Evolutionary conservation across 2,888 invertebrate species (phyloP).

Genomic region (Rotaria socialis): DNA sequence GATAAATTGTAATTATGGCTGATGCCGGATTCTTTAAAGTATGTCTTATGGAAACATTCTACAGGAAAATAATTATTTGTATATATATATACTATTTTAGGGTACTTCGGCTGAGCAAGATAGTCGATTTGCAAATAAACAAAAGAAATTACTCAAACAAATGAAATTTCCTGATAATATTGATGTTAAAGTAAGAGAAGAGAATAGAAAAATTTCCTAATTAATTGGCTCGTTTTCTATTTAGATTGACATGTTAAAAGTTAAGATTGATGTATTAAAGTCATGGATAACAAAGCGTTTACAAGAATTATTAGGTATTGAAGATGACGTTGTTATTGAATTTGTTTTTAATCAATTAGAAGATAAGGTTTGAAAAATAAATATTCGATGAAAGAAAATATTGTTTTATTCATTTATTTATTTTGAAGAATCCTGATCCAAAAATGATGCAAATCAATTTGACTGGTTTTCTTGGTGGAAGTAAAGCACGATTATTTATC

Average conservation of each 20-base stretch:
- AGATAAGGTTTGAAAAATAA: slow-evolving; percentile 65
- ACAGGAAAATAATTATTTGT: slow-evolving; percentile 42
- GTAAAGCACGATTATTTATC: slow-evolving; percentile 94
- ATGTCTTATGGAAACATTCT: slow-evolving; percentile 47
- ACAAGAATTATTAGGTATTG: slow-evolving; percentile 89
- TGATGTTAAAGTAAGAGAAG: slow-evolving; percentile 68
- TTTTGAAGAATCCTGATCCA: slow-evolving; percentile 72
- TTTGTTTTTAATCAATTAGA: slow-evolving; percentile 98
- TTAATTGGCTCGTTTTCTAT: slow-evolving; percentile 47
- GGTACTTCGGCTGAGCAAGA: slow-evolving; percentile 98
- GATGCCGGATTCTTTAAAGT: slow-evolving; percentile 58
- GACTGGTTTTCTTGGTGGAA: slow-evolving; percentile 95
- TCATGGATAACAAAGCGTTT: slow-evolving; percentile 98
- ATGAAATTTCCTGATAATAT: slow-evolving; percentile 95
- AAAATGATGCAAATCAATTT: slow-evolving; percentile 99
- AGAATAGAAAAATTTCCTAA: too few species aligned
- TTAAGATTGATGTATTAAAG: slow-evolving; percentile 91
- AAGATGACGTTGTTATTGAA: slow-evolving; percentile 97
- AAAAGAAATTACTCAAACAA: slow-evolving; percentile 94
- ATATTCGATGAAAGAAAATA: slow-evolving; percentile 61
- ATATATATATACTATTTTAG: slow-evolving; percentile 62
- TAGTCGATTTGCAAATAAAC: slow-evolving; percentile 97
- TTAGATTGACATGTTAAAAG: slow-evolving; percentile 93
- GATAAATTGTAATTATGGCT: slow-evolving; percentile 50
- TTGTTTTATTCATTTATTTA: neutral